phyloP scores from a whole-genome alignment of 2,797 vertebrate species.

The Acanthopagrus latus region DNA sequence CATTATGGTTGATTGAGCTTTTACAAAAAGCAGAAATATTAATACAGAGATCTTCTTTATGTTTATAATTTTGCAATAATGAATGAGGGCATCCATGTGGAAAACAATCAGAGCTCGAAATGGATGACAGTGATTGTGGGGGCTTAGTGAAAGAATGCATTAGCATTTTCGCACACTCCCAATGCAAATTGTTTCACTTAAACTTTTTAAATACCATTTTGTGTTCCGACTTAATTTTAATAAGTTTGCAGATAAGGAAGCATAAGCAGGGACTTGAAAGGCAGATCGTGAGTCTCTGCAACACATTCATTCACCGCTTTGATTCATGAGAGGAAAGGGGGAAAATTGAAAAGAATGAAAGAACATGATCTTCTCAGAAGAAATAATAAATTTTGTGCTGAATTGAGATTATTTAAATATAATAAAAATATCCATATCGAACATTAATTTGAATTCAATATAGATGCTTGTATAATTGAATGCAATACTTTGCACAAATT shows the following conservation, averaged over 20 bases:
- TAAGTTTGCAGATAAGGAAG: slow-evolving; percentile 83
- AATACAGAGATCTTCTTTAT: slow-evolving; percentile 91
- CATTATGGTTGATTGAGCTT: slow-evolving; percentile 92
- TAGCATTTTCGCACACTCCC: slow-evolving; percentile 87
- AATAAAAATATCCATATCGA: slow-evolving; percentile 78
- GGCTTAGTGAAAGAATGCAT: slow-evolving; percentile 87
- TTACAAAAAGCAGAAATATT: slow-evolving; percentile 91
- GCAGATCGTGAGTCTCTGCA: slow-evolving; percentile 72
- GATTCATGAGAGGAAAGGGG: slow-evolving; percentile 76
- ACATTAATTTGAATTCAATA: slow-evolving; percentile 81
- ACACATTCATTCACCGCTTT: slow-evolving; percentile 67
- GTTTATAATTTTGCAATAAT: slow-evolving; percentile 92
- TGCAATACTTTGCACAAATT: slow-evolving; percentile 69
- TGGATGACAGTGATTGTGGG: slow-evolving; percentile 84
- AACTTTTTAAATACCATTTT: slow-evolving; percentile 88
- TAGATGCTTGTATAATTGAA: slow-evolving; percentile 76
- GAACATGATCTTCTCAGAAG: slow-evolving; percentile 74
- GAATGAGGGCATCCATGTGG: slow-evolving; percentile 90
- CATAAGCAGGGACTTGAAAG: slow-evolving; percentile 75
- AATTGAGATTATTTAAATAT: slow-evolving; percentile 79
- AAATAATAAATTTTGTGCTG: slow-evolving; percentile 80
- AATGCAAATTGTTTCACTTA: slow-evolving; percentile 90
- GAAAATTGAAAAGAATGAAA: slow-evolving; percentile 80
- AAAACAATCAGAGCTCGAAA: slow-evolving; percentile 89
- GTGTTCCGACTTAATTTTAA: slow-evolving; percentile 86